These are phyloP conservation scores for Nestor notabilis DNA, from an alignment of 2,113 vertebrate genomes.

Conservation along the genomic window DNA sequence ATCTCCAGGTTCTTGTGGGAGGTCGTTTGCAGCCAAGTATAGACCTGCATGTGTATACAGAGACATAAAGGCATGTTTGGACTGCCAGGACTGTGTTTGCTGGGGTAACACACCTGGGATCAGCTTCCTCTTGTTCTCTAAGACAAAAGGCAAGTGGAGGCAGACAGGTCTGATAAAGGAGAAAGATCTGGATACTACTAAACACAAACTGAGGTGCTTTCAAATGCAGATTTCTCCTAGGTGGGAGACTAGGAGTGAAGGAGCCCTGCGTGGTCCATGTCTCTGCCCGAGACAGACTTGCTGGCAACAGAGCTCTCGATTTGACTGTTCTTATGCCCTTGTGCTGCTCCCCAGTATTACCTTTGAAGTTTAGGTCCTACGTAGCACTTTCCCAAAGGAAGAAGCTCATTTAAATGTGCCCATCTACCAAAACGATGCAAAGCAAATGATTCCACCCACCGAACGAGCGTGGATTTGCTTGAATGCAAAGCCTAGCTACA, in stretches of 20 bases:
- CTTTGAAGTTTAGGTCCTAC: neutral
- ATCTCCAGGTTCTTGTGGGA: neutral
- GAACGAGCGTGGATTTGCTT: fast-evolving
- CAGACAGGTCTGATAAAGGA: neutral
- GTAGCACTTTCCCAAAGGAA: neutral
- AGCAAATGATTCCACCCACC: neutral
- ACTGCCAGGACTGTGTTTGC: neutral
- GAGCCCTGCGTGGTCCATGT: neutral
- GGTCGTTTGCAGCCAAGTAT: neutral
- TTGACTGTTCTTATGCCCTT: neutral
- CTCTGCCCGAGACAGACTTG: neutral
- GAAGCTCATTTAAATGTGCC: neutral
- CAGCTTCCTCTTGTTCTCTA: neutral
- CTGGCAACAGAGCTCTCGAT: fast-evolving
- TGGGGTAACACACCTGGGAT: neutral
- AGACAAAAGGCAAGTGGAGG: neutral
- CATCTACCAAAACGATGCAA: neutral
- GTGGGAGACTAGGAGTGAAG: neutral
- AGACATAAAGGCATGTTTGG: neutral
- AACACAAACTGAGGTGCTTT: neutral
- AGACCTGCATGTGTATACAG: fast-evolving
- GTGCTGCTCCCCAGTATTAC: fast-evolving
- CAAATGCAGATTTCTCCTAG: neutral
- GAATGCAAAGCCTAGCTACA: neutral
- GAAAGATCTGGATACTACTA: neutral